Conservation (phyloP, 2,797 vertebrate species). For the Malurus leucopterus region DNA sequence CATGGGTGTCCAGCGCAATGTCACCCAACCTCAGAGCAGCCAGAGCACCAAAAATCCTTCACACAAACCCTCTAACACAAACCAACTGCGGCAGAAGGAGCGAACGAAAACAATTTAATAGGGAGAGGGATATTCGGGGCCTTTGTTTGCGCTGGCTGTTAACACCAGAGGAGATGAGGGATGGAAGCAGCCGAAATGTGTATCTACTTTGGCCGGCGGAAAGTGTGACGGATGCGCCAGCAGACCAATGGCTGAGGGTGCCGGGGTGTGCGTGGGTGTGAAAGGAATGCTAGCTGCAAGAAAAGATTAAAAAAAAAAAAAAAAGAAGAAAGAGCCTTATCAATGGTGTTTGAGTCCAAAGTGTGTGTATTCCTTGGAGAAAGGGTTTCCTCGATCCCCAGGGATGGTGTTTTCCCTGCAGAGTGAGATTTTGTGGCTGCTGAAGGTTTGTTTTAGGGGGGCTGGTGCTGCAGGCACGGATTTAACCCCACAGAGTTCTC, state of each 20-base stretch:
- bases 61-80: neutral
- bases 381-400: neutral
- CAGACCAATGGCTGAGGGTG: constrained; percentile 21
- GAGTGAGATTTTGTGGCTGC: accelerated
- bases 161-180: constrained; percentile 1
- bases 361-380: neutral
- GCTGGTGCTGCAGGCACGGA: neutral
- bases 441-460: neutral
- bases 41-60: neutral
- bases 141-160: constrained; percentile 47
- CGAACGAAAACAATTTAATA: neutral
- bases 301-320: neutral
- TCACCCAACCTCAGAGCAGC: neutral
- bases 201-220: constrained; percentile 15
- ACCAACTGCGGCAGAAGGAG: neutral
- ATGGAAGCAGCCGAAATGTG: constrained; percentile 29
- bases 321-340: neutral
- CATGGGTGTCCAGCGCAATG: accelerated
- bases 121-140: neutral
- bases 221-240: constrained; percentile 24
- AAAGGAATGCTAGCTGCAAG: constrained; percentile 41
- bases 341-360: neutral
- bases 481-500: neutral
- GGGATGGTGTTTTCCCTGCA: neutral
- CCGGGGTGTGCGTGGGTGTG: constrained; percentile 39